Evolutionary conservation across 2,113 vertebrate species (phyloP), one percentile per base, ranked within the genome.

Genomic region (Cheirogaleus medius): DNA sequence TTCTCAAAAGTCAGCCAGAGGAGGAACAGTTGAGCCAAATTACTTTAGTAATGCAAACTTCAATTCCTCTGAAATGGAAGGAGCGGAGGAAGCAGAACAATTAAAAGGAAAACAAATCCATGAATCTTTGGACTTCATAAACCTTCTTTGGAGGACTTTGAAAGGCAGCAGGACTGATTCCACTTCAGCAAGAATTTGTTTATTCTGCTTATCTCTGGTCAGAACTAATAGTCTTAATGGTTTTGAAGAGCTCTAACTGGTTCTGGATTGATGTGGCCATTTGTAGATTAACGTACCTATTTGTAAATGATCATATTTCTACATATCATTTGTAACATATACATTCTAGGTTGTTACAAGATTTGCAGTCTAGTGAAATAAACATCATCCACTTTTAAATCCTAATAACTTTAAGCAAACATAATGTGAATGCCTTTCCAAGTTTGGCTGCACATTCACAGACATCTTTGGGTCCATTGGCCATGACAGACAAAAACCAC

Each of bases 171-270:
- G 23, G 37, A 92, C 49, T 90, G 64, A 89, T 42, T 90, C 78
- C 27, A 76, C 68, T 94, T 95, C 73, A 87, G 68, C 74, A 91
- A 93, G 78, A 84, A 90, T 91, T 78, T 97, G 97, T 97, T 98
- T 97, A 94, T 97, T 95, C 81, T 97, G 73, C 95, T 98, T 97
- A 98, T 97, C 97, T 94, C 89, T 84, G 39, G 86, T 94, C 64
- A 97, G 60, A 98, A 91, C 89, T 96, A 96, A 97, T 64, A 90
- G 86, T 73, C 86, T 97, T 96, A 98, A 98, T 96, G 83, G 94
- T 77, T 94, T 92, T 90, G 93, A 95, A 94, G 64, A 96, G 80
- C 29, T 34, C 82, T 66, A 58, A 73, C 60, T n/a, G 9, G 42
- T 56, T 37, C 82, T 84, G 73, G 49, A 66, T 56, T 85, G 39